Evolutionary conservation across 2,797 vertebrate species (phyloP), one percentile per base, ranked within the genome.

Genomic region (Pterois miles): DNA sequence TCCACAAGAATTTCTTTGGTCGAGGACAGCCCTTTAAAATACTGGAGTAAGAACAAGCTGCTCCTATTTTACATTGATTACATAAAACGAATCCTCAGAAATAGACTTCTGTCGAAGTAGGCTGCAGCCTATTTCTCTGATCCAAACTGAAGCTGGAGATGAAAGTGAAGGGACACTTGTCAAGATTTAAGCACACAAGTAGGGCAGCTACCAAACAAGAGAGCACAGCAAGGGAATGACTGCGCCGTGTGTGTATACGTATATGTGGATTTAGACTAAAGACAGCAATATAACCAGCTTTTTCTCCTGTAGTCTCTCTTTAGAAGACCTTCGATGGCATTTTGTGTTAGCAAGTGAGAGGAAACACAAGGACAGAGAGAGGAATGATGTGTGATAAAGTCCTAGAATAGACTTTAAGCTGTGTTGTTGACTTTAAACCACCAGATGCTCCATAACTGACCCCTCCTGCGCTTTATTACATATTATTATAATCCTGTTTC

Each of bases 341-440:
- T 67, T 5, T 62, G 13, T 27, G 5, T 31, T 29, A 6, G 29
- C 57, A n/a, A 48, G 46, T 7, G 63, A 68, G 58, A 56, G 65
- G 58, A 72, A 74, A 62, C 27, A 22, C 5, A 9, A 18, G 33
- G 25, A 65, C 16, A 12, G 25, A 31, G 4, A 59, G 60, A 23
- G 73, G 75, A 86, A 73, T 54, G 34, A 65, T 8, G 3, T 62
- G 52, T 29, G 58, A 36, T 56, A 64, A 70, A 60, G 76, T 80
- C 71, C 9, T 13, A 1, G 18, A 48, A 10, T 53, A 62, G 60
- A 54, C 65, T 6, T 34, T 2, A 11, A 58, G 40, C 22, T 23
- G 11, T 10, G 3, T 18, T 34, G 64, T 52, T 22, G 25, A 22
- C 16, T 46, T 71, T 25, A 12, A 76, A 59, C 34, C 31, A 43